Conservation (phyloP, 2,888 invertebrate species). For the Philhelius pedissequus region DNA sequence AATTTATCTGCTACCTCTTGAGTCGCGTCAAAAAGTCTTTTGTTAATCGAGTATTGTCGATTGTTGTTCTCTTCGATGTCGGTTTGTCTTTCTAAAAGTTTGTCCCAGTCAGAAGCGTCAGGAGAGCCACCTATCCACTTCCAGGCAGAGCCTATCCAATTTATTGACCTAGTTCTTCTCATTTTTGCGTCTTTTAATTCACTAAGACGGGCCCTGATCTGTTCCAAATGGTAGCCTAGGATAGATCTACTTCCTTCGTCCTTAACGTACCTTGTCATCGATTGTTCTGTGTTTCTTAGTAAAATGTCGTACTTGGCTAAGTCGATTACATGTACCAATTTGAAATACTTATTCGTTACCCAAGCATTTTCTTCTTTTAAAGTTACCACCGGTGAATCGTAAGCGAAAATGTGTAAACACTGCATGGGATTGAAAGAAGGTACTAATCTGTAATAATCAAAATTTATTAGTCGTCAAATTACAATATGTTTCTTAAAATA, state of each 20-base stretch:
- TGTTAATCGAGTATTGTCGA: background rate
- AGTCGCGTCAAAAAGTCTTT: background rate
- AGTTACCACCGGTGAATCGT: slow-evolving; percentile 2
- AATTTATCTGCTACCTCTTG: too few species aligned
- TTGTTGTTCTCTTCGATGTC: slow-evolving; percentile 3
- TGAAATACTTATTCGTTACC: too few species aligned
- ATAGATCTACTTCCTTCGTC: background rate
- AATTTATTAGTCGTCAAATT: background rate
- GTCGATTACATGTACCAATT: too few species aligned
- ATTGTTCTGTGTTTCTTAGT: background rate
- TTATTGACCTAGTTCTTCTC: background rate
- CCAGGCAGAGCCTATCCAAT: slow-evolving; percentile 14
- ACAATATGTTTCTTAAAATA: background rate
- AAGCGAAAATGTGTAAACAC: slow-evolving; percentile 22
- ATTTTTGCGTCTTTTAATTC: background rate
- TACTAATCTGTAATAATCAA: background rate
- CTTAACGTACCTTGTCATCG: background rate
- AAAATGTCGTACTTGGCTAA: background rate
- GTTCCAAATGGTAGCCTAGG: background rate
- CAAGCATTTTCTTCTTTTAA: slow-evolving; percentile 71
- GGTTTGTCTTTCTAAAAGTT: background rate
- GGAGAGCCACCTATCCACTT: slow-evolving; percentile 9
- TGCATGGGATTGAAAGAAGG: background rate
- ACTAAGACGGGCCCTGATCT: background rate
- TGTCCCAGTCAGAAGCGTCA: slow-evolving; percentile 21